Evolutionary conservation across 2,113 vertebrate genomes (phyloP), one percentile per base, ranked within the genome.

Genomic region (Sphyrna mokarran): DNA sequence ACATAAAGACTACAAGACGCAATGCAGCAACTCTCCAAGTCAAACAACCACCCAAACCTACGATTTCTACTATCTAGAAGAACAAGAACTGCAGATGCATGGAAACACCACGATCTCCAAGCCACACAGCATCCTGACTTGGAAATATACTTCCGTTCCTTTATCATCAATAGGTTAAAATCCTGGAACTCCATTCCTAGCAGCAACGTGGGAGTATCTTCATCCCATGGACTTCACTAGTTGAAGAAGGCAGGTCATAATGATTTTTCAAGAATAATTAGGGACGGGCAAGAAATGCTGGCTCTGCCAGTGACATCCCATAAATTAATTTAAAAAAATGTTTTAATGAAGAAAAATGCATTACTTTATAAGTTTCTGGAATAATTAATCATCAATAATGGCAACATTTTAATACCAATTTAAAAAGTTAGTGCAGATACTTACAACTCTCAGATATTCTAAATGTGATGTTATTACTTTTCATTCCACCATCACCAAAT

Each of bases 401-500:
- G 11, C 11, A 91, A 66, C 40, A 83, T 89, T 89, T 89, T 61
- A 61, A 89, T 23, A 23, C 18, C 22, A 37, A 68, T 72, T 95
- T 72, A 26, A 72, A 54, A 58, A 72, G 3, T 72, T 23, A 72
- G 43, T 43, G 13, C 89, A 94, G 80, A 33, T 95, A 95, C 97
- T 97, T 96, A 99, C 99, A 99, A 98, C 98, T 97, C 95, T 98
- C 98, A n/a, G 97, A 96, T 93, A 98, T 98, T 96, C 96, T 97
- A 95, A 99, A 99, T 86, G 95, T 98, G 97, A 98, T 96, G 78
- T 97, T 97, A 96, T 96, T 97, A 96, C 98, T 98, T 97, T 97
- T 97, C 90, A 97, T 96, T 61, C 98, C 98, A 96, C 99, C 99
- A 96, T 99, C 98, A 96, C 99, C 99, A 96, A 98, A 97, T 96